A percentile compares a stretch with the other conserved stretches of the same genome.
These are phyloP conservation scores for Novumbra hubbsi DNA, from an alignment of 2,797 vertebrate genomes.

Conservation along the genomic window DNA sequence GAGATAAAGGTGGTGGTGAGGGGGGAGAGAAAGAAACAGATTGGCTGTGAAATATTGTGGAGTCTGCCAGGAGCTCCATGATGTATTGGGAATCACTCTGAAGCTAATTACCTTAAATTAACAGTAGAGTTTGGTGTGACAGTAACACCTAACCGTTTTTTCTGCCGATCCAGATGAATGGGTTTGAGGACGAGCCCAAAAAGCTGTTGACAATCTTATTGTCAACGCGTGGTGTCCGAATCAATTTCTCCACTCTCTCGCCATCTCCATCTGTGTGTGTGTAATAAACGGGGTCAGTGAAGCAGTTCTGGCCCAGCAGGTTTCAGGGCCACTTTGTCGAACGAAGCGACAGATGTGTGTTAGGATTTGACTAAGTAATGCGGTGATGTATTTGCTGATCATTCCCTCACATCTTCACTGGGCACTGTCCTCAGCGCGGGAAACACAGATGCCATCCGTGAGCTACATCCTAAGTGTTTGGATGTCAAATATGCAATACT, in stretches of 20 bases:
- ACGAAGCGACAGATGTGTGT: background rate
- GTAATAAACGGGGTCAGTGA: slow-evolving; percentile 51
- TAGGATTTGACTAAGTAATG: slow-evolving; percentile 2
- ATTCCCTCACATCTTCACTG: slow-evolving; percentile 8
- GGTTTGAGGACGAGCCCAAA: slow-evolving; percentile 63
- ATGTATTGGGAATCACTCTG: slow-evolving; percentile 83
- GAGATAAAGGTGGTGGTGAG: slow-evolving; percentile 32
- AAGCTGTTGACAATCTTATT: slow-evolving; percentile 77
- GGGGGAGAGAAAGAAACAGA: slow-evolving; percentile 65
- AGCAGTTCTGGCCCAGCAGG: slow-evolving; percentile 52
- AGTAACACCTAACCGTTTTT: slow-evolving; percentile 81
- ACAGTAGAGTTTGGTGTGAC: slow-evolving; percentile 84
- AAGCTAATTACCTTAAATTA: slow-evolving; percentile 85
- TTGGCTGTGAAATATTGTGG: slow-evolving; percentile 76
- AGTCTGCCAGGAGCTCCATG: slow-evolving; percentile 77
- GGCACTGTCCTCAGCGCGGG: background rate
- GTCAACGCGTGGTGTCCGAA: slow-evolving; percentile 63
- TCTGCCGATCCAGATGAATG: slow-evolving; percentile 81
- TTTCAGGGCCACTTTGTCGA: slow-evolving; percentile 46
- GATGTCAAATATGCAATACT: background rate
- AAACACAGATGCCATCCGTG: background rate
- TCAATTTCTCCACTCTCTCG: slow-evolving; percentile 52
- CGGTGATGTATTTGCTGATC: slow-evolving; percentile 56
- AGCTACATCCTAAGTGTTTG: background rate
- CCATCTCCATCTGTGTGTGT: slow-evolving; percentile 29